Percentiles rank a stretch among this genome's conserved stretches.
phyloP scores from a whole-genome alignment of 2,888 invertebrate species.

The Eilema depressum region DNA sequence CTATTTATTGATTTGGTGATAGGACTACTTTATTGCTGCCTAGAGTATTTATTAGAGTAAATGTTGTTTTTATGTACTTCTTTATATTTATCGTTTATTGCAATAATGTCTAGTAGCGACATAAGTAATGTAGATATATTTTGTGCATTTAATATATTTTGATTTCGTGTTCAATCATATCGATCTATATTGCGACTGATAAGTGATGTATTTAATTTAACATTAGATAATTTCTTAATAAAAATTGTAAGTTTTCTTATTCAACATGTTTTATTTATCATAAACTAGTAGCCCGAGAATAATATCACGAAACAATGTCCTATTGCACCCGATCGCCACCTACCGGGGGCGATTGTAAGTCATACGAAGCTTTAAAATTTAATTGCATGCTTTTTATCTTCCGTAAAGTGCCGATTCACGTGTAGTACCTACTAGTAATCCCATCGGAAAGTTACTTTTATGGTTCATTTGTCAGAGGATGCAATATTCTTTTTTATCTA shows the following conservation, averaged over 20 bases:
- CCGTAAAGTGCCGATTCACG: too few relatives aligned
- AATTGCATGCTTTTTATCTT: too few relatives aligned
- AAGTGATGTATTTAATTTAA: slow-evolving; percentile 60
- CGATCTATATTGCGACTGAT: slow-evolving; percentile 62
- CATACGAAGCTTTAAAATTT: too few relatives aligned
- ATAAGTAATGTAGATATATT: slow-evolving; percentile 58
- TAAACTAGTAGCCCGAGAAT: background rate
- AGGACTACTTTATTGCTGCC: slow-evolving; percentile 33
- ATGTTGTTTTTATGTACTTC: slow-evolving; percentile 39
- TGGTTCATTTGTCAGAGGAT: too few relatives aligned
- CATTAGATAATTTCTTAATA: slow-evolving; percentile 57
- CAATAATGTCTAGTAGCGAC: slow-evolving; percentile 57
- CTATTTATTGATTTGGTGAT: slow-evolving; percentile 53
- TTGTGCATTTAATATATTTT: slow-evolving; percentile 64
- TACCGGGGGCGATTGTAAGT: too few relatives aligned
- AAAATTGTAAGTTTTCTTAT: slow-evolving; percentile 51
- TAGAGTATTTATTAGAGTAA: slow-evolving; percentile 43
- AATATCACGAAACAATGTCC: background rate
- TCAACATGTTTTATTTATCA: slow-evolving; percentile 26
- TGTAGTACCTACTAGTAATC: too few relatives aligned
- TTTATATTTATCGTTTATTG: slow-evolving; percentile 52
- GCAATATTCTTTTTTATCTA: too few relatives aligned
- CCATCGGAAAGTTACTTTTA: too few relatives aligned
- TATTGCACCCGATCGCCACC: too few relatives aligned
- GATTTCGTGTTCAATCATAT: slow-evolving; percentile 57